A percentile compares a stretch with the other conserved stretches of the same genome.
These are phyloP conservation scores for Nymphalis polychloros DNA, from an alignment of 2,888 invertebrate species.

Conservation along the genomic window DNA sequence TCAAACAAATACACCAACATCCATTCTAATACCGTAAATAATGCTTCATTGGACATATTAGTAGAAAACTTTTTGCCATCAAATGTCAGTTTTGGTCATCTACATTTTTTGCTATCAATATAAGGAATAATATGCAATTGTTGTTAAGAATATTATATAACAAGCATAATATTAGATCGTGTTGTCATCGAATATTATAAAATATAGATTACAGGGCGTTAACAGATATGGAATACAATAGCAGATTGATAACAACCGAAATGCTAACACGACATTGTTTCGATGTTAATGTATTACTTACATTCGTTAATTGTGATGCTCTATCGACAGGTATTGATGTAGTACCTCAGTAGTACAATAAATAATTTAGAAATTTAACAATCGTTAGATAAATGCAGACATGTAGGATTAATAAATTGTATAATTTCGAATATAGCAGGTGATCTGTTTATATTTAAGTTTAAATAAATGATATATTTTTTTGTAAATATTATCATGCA, in stretches of 20 bases:
- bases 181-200: conserved; percentile 23
- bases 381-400: background rate
- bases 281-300: conserved; percentile 30
- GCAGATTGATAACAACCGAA: conserved; percentile 32
- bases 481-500: no score
- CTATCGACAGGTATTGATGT: conserved; percentile 23
- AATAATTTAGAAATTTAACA: background rate
- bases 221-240: conserved; percentile 35
- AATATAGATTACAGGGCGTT: conserved; percentile 30
- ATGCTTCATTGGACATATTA: no score
- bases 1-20: no score
- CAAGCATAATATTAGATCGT: conserved; percentile 19
- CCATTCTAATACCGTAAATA: no score
- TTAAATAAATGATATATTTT: no score
- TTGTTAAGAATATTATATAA: background rate
- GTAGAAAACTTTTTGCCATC: no score
- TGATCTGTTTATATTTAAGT: no score
- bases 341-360: conserved; percentile 5
- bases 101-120: no score
- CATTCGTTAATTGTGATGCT: conserved; percentile 30
- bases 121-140: no score
- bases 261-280: conserved; percentile 33
- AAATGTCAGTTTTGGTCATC: no score
- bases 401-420: no score
- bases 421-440: no score